Conservation (phyloP, 2,888 invertebrate genomes). For the Drosophila prolongata region DNA sequence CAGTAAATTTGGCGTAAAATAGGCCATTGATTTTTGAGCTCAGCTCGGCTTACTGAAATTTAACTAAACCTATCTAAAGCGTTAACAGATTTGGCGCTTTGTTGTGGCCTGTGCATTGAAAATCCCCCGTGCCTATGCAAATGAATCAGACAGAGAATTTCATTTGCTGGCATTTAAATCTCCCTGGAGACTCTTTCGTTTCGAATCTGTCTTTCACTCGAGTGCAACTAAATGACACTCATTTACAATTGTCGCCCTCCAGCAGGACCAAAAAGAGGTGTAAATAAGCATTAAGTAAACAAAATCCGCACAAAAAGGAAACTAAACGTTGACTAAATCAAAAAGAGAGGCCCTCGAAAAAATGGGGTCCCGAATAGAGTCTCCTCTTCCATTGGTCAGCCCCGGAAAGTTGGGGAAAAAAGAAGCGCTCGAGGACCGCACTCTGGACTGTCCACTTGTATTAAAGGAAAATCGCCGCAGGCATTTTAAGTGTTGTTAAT, state of each 20-base stretch:
- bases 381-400: conserved; percentile 56
- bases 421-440: conserved; percentile 29
- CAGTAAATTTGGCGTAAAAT: conserved; percentile 48
- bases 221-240: conserved; percentile 65
- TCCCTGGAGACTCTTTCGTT: conserved; percentile 14
- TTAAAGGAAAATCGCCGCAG: conserved; percentile 76
- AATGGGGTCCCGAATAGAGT: conserved; percentile 49
- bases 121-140: conserved; percentile 26
- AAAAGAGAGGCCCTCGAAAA: conserved; percentile 62
- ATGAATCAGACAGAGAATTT: conserved; percentile 25
- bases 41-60: conserved; percentile 13
- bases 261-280: conserved; percentile 22
- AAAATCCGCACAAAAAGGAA: conserved; percentile 47
- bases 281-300: conserved; percentile 30
- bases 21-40: conserved; percentile 45
- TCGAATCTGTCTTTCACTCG: conserved; percentile 33
- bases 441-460: conserved; percentile 70
- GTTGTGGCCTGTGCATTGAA: conserved; percentile 18
- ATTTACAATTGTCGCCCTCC: conserved; percentile 67
- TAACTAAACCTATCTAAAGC: conserved; percentile 32
- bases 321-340: conserved; percentile 72
- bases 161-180: conserved; percentile 31
- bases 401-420: conserved; percentile 49
- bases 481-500: conserved; percentile 79
- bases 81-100: conserved; percentile 28